These are phyloP conservation scores for Scaptomyza caliginosa DNA, from an alignment of 2,888 invertebrate genomes.

Conservation along the genomic window DNA sequence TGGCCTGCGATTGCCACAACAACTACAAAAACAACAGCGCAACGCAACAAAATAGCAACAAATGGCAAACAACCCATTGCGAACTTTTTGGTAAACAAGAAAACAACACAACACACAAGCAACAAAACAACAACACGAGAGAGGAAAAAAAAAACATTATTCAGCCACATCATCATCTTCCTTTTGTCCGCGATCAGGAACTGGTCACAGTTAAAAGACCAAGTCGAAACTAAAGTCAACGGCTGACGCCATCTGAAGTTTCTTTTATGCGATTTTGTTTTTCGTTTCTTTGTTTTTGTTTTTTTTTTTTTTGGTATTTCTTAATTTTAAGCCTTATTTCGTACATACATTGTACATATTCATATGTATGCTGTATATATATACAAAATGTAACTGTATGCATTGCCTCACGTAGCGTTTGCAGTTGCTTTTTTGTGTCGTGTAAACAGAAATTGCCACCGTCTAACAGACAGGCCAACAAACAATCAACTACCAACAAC, in stretches of 20 bases:
- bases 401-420: conserved; percentile 52
- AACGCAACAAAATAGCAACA: conserved; percentile 35
- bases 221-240: conserved; percentile 27
- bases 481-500: conserved; percentile 42
- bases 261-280: conserved; percentile 53
- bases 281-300: conserved; percentile 40
- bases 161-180: conserved; percentile 70
- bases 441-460: conserved; percentile 67
- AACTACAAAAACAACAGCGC: conserved; percentile 8
- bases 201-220: conserved; percentile 63
- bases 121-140: conserved; percentile 20
- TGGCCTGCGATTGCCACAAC: conserved; percentile 64
- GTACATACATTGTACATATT: conserved; percentile 5
- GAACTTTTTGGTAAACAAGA: conserved; percentile 42
- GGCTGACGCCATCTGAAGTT: conserved; percentile 46
- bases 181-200: conserved; percentile 76
- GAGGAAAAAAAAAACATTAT: conserved; percentile 38
- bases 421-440: conserved; percentile 67
- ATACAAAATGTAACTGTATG: conserved; percentile 22
- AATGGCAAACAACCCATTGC: conserved; percentile 40
- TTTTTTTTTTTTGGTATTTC: conserved; percentile 61
- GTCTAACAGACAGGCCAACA: conserved; percentile 35
- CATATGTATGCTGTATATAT: too few relatives aligned
- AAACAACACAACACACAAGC: conserved; percentile 28
- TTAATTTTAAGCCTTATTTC: conserved; percentile 61